Evolutionary conservation across 2,888 invertebrate genomes (phyloP).

Genomic region (Nycteola revayana): DNA sequence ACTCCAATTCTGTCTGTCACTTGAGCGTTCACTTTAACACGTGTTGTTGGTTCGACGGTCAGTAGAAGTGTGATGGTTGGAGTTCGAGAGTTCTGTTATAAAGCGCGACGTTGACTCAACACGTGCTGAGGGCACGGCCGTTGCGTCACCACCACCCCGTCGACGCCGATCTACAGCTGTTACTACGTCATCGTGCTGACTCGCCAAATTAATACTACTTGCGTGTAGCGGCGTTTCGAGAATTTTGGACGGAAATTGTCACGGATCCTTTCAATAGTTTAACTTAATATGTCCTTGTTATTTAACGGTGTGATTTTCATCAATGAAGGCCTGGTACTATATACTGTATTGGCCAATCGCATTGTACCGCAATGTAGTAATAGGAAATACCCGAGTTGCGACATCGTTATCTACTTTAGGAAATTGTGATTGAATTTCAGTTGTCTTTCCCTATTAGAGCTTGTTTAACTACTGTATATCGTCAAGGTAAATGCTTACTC

Average conservation of each 20-base stretch:
- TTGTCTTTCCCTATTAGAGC: no score
- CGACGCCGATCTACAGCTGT: slow-evolving; percentile 45
- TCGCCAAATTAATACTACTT: slow-evolving; percentile 5
- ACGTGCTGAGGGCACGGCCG: slow-evolving; percentile 43
- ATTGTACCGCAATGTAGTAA: no score
- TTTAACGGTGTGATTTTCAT: no score
- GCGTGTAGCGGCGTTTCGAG: slow-evolving; percentile 4
- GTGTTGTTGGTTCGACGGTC: slow-evolving; percentile 59
- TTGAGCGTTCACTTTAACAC: slow-evolving; percentile 36
- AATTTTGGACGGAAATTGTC: slow-evolving; percentile 22
- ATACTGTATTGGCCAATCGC: no score
- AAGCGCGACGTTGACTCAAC: slow-evolving; percentile 53
- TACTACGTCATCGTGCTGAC: slow-evolving; percentile 42
- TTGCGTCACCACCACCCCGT: slow-evolving; percentile 41
- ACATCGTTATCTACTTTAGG: no score
- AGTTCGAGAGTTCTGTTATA: slow-evolving; percentile 60
- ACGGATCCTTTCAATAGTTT: no score
- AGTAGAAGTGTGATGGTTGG: slow-evolving; percentile 55
- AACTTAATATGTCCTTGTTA: background rate
- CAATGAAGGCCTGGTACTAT: no score
- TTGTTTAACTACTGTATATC: no score
- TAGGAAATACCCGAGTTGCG: no score
- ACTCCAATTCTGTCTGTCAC: no score
- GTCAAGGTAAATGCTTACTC: no score
- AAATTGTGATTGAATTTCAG: no score